A percentile compares a stretch with the other conserved stretches of the same genome.
Evolutionary conservation across 2,888 invertebrate species (phyloP).

Genomic region (Invenusta paracnida): DNA sequence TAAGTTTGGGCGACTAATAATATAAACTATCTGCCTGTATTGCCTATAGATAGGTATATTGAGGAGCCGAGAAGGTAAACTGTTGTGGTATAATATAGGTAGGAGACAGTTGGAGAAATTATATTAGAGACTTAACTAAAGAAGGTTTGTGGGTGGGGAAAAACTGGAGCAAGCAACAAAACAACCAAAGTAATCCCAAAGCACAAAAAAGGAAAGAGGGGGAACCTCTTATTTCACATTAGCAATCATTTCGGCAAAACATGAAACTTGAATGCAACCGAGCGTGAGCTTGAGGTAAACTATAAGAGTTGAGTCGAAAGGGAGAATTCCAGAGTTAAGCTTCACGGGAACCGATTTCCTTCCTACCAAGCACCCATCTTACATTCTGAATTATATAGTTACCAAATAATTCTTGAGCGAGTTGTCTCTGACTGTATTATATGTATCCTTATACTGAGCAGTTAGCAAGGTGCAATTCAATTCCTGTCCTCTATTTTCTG

Average conservation of each 20-base stretch:
- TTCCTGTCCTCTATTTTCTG: neutral
- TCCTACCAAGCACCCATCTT: too few relatives aligned
- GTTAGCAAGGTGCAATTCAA: neutral
- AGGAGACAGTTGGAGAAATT: too few relatives aligned
- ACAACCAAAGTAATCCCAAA: neutral
- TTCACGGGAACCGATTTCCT: neutral
- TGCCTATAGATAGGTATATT: neutral
- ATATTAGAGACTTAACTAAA: too few relatives aligned
- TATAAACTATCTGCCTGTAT: too few relatives aligned
- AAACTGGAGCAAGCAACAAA: neutral
- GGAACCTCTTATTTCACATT: neutral
- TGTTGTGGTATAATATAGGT: neutral
- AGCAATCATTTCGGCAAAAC: neutral
- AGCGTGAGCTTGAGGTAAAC: neutral
- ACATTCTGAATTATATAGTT: too few relatives aligned
- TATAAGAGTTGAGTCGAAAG: too few relatives aligned
- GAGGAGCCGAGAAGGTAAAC: neutral
- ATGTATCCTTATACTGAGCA: too few relatives aligned
- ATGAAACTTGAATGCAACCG: neutral
- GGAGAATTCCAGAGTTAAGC: neutral
- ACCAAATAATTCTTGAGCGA: too few relatives aligned
- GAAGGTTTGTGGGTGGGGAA: neutral
- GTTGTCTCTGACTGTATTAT: too few relatives aligned
- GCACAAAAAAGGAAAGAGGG: neutral
- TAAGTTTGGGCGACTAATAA: too few relatives aligned